Conservation (phyloP, 2,113 vertebrate genomes). For the Chitala chitala region DNA sequence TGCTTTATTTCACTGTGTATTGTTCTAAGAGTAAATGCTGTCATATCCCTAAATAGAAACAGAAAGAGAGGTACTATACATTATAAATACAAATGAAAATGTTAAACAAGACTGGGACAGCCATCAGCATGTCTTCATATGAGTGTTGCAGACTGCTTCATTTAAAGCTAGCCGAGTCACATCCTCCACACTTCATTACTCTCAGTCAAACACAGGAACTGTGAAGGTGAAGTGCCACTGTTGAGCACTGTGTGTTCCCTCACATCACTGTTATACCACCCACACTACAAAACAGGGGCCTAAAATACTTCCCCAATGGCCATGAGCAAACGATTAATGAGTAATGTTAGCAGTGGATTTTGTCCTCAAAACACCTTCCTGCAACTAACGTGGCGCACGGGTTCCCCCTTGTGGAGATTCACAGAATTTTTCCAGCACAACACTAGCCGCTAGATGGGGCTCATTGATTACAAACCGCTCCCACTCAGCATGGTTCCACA, state of each 20-base stretch:
- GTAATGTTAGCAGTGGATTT: background rate
- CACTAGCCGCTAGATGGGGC: constrained; percentile 12
- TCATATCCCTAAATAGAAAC: too few species aligned
- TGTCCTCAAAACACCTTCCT: background rate
- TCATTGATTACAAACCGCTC: background rate
- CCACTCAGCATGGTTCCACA: background rate
- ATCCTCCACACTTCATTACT: too few species aligned
- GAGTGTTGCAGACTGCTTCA: too few species aligned
- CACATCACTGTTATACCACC: background rate
- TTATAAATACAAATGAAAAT: too few species aligned
- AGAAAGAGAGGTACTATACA: too few species aligned
- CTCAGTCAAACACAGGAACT: background rate
- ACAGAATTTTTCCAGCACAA: background rate
- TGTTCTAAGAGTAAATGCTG: too few species aligned
- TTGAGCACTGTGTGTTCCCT: background rate
- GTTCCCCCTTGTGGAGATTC: background rate
- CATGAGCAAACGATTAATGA: background rate
- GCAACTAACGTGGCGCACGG: background rate
- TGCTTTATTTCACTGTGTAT: too few species aligned
- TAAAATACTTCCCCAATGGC: background rate
- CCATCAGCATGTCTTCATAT: too few species aligned
- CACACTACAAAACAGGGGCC: background rate
- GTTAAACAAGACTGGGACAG: too few species aligned
- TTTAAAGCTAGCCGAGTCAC: too few species aligned
- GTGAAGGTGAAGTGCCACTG: background rate